Conservation (phyloP, 2,888 invertebrate species). For the Dolichomitus sp. region DNA sequence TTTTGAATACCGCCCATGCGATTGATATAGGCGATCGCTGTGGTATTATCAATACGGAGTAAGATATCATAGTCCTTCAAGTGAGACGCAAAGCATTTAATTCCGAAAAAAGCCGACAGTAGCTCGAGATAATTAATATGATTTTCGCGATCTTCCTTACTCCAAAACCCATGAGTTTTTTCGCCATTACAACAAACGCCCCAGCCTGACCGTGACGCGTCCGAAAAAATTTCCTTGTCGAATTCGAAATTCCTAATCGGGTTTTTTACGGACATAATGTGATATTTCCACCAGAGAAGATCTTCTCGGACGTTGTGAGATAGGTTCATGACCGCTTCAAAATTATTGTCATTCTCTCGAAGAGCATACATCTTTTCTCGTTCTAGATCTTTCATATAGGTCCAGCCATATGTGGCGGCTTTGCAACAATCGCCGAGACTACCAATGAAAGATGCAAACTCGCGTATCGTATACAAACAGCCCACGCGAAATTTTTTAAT, state of each 20-base stretch:
- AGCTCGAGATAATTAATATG: conserved; percentile 61
- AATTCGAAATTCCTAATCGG: conserved; percentile 22
- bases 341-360: background rate
- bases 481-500: conserved; percentile 25
- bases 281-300: conserved; percentile 29
- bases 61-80: conserved; percentile 19
- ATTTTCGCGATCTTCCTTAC: background rate
- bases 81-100: conserved; percentile 58
- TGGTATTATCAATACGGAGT: conserved; percentile 56
- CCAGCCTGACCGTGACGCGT: conserved; percentile 61
- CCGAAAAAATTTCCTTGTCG: conserved; percentile 40
- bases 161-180: conserved; percentile 54
- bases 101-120: conserved; percentile 57
- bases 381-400: conserved; percentile 16
- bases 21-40: conserved; percentile 57
- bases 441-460: conserved; percentile 34
- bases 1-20: conserved; percentile 40
- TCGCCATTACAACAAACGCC: conserved; percentile 36
- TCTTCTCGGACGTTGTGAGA: background rate
- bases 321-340: conserved; percentile 1
- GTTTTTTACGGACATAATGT: conserved; percentile 18
- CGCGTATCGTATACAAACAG: conserved; percentile 3
- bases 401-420: conserved; percentile 27
- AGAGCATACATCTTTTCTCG: conserved; percentile 17
- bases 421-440: conserved; percentile 14